Evolutionary conservation across 2,888 invertebrate species (phyloP), one percentile per base, ranked within the genome.

Genomic region (Frankliniella intonsa): DNA sequence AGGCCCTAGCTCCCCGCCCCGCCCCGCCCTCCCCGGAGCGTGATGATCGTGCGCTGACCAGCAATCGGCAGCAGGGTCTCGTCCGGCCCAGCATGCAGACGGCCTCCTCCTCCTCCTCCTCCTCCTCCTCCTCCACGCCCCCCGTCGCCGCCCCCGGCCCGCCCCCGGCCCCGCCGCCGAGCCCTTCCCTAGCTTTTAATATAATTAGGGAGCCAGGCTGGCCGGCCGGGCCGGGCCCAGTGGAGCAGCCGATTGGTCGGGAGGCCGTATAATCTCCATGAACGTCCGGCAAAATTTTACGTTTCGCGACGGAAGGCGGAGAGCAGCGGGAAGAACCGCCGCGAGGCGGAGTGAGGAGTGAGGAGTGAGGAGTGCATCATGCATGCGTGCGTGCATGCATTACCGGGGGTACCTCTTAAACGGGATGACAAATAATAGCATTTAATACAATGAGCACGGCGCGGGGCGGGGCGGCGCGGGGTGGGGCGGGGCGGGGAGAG

Each of bases 241-340:
- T 5, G 38, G 38, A 5, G 38, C 38, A 38, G 38, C 38, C 38
- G 38, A 38, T 38, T 14, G n/a, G 69, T 22, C 22, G 69, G 69
- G 22, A 76, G 22, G 69, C 69, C 69, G 69, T 12, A 25, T 76
- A 76, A 76, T 76, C 69, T 76, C 11, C 55, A 55, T 55, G 25
- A 62, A 62, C 25, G 69, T 76, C 69, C 55, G 69, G 69, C 69
- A 12, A 76, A 76, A 76, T 76, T 76, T 25, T 22, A 76, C 69
- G 69, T 76, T 22, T 76, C 69, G 69, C 69, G 25, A 25, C 69
- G 22, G 8, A 76, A 9, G 9, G 69, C 65, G n/a, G 2, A 22
- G 69, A 17, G 25, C 22, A 22, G 69, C 0, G 11, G 22, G n/a
- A 55, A 55, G 12, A 17, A 17, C 2, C 55, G 17, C 14, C 12